Evolutionary conservation across 35 echinoderm and acorn worm genomes (phyloP).

Genomic region (Lytechinus variegatus): DNA sequence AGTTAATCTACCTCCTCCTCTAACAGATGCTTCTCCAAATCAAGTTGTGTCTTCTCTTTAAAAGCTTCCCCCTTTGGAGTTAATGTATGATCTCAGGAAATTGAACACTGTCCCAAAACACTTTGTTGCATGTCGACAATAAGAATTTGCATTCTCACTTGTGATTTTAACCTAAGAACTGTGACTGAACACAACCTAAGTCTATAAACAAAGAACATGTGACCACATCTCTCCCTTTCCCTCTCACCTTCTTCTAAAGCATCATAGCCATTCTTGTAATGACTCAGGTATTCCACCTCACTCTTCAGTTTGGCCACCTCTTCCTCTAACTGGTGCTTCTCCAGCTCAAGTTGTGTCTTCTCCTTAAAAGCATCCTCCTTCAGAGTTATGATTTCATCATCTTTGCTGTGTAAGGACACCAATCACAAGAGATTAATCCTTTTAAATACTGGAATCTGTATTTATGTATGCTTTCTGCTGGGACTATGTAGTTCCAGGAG

Average conservation of each 20-base stretch:
- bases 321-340: conserved; percentile 71
- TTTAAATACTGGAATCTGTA: too few species aligned
- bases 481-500: too few species aligned
- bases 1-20: conserved; percentile 60
- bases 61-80: conserved; percentile 62
- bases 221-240: background rate
- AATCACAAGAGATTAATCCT: too few species aligned
- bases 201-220: too few species aligned
- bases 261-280: conserved; percentile 95
- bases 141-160: too few species aligned
- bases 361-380: conserved; percentile 63
- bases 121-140: too few species aligned
- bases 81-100: background rate
- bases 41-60: conserved; percentile 63
- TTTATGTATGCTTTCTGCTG: too few species aligned
- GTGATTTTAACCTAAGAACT: too few species aligned
- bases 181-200: too few species aligned
- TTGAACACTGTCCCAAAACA: too few species aligned
- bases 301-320: conserved; percentile 66
- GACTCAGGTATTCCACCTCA: conserved; percentile 79
- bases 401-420: conserved; percentile 42
- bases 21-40: conserved; percentile 68
- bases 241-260: conserved; percentile 78
- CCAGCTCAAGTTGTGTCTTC: conserved; percentile 68
- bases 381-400: conserved; percentile 65